These are phyloP conservation scores for Thalassarche chlororhynchos DNA, from an alignment of 2,113 vertebrate genomes.

Conservation along the genomic window DNA sequence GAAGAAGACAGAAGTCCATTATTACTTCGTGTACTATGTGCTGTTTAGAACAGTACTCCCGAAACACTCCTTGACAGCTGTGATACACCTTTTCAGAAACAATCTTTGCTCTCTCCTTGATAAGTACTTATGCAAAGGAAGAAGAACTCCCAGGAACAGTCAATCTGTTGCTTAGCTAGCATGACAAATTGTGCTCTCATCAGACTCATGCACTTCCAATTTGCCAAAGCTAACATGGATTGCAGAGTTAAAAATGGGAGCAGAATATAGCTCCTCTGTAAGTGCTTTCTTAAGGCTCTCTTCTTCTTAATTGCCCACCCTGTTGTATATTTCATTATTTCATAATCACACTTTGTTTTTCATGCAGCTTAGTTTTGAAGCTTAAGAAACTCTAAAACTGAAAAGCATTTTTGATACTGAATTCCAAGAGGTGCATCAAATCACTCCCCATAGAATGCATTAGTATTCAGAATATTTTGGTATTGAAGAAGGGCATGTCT, in stretches of 20 bases:
- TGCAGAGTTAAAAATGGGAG: not conserved
- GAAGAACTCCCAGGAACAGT: constrained; percentile 4
- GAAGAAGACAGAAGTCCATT: not conserved
- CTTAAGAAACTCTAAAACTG: not conserved
- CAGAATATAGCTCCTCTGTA: not conserved
- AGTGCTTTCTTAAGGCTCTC: not conserved
- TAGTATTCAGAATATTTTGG: not conserved
- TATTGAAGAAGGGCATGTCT: not conserved
- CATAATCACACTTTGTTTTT: constrained; percentile 4
- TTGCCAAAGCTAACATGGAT: not conserved
- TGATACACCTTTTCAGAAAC: not conserved
- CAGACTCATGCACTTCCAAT: not conserved
- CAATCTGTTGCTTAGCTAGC: not conserved
- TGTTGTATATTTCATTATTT: constrained; percentile 1
- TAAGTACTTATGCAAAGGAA: not conserved
- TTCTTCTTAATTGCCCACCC: not conserved
- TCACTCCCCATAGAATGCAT: not conserved
- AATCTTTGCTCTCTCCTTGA: not conserved
- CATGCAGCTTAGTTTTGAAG: not conserved
- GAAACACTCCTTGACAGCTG: not conserved
- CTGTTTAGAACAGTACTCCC: not conserved
- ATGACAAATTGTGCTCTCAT: not conserved
- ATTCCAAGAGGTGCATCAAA: not conserved
- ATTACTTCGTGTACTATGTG: not conserved
- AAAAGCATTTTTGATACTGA: not conserved